Percentiles rank a stretch among this genome's conserved stretches.
Evolutionary conservation across 2,888 invertebrate genomes (phyloP).

Genomic region (Brachypterus glaber): DNA sequence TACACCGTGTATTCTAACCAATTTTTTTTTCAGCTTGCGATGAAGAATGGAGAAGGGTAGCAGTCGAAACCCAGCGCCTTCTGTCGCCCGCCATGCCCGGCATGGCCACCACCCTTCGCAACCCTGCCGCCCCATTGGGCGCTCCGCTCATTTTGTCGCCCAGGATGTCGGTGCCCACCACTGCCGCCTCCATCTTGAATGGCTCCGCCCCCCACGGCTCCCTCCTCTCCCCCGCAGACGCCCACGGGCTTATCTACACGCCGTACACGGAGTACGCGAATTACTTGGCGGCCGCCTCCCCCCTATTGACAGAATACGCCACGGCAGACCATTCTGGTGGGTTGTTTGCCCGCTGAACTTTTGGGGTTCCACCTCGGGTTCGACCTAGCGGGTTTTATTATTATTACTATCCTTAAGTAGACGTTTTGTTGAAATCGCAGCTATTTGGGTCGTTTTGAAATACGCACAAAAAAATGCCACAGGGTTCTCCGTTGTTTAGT

Average conservation of each 20-base stretch:
- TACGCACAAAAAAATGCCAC: too few relatives aligned
- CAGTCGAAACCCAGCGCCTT: slow-evolving; percentile 70
- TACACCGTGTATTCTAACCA: too few relatives aligned
- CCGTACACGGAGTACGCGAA: slow-evolving; percentile 84
- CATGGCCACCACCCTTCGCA: slow-evolving; percentile 50
- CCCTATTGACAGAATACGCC: slow-evolving; percentile 74
- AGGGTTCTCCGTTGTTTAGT: too few relatives aligned
- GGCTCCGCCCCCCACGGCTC: slow-evolving; percentile 56
- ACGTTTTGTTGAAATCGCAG: too few relatives aligned
- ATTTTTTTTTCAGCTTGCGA: too few relatives aligned
- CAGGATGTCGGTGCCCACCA: slow-evolving; percentile 73
- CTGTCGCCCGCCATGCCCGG: slow-evolving; percentile 54
- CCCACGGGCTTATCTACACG: slow-evolving; percentile 80
- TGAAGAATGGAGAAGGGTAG: slow-evolving; percentile 72
- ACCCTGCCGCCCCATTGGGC: slow-evolving; percentile 69
- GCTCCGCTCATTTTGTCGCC: slow-evolving; percentile 90
- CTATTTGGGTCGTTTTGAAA: too few relatives aligned
- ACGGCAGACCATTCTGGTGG: slow-evolving; percentile 91
- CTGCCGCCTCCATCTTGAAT: slow-evolving; percentile 59
- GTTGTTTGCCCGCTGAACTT: slow-evolving; percentile 72
- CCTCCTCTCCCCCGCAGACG: slow-evolving; percentile 57
- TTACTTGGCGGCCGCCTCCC: slow-evolving; percentile 77
- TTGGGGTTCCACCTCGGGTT: too few relatives aligned
- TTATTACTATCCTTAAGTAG: too few relatives aligned
- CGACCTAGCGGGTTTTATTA: slow-evolving; percentile 15